These are phyloP conservation scores for Nasonia giraulti DNA, from an alignment of 1,140 invertebrate genomes.

Conservation along the genomic window DNA sequence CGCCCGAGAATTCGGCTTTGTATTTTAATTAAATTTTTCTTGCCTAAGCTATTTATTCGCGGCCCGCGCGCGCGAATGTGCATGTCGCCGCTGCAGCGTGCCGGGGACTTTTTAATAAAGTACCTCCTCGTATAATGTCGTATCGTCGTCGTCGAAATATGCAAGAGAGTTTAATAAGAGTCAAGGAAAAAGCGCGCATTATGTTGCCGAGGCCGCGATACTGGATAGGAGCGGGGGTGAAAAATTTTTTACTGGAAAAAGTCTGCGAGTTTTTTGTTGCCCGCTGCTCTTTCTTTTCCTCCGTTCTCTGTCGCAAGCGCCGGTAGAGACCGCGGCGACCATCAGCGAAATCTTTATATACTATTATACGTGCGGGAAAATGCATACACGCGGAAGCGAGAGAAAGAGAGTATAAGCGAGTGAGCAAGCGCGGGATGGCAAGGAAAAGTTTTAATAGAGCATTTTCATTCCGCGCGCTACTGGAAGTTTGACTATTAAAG, in stretches of 20 bases:
- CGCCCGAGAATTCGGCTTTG: constrained; percentile 51
- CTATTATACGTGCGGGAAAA: constrained; percentile 19
- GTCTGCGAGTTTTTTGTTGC: constrained; percentile 6
- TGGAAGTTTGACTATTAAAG: constrained; percentile 38
- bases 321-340: neutral
- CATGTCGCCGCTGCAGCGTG: constrained; percentile 49
- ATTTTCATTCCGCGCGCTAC: constrained; percentile 15
- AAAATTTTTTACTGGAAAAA: constrained; percentile 25
- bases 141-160: constrained; percentile 47
- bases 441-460: constrained; percentile 38
- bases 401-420: constrained; percentile 1
- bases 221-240: constrained; percentile 12
- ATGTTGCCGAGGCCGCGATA: constrained; percentile 40
- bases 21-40: constrained; percentile 54
- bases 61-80: constrained; percentile 46
- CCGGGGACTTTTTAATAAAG: constrained; percentile 42
- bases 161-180: constrained; percentile 55
- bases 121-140: constrained; percentile 24
- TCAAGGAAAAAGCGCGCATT: constrained; percentile 13
- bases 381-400: constrained; percentile 21
- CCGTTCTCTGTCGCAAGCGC: constrained; percentile 7
- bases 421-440: neutral
- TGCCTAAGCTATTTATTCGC: constrained; percentile 54
- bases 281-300: constrained; percentile 32
- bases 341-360: constrained; percentile 39